phyloP scores from a whole-genome alignment of 2,888 invertebrate species.

The Cheilosia impressa region DNA sequence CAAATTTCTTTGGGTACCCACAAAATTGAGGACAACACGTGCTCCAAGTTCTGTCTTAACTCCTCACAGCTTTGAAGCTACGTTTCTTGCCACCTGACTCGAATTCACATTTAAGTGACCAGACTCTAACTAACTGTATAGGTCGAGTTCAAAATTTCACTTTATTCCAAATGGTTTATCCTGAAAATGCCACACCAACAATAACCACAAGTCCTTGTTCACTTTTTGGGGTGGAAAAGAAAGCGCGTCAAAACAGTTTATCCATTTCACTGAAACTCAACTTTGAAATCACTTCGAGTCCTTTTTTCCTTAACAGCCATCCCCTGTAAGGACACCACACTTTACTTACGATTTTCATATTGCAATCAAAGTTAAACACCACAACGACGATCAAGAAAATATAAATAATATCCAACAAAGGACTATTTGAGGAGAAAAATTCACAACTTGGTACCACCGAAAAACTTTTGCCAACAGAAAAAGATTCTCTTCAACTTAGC shows the following conservation, averaged over 20 bases:
- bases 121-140: too few relatives aligned
- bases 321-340: constrained; percentile 2
- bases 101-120: too few relatives aligned
- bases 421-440: constrained; percentile 28
- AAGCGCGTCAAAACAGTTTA: neutral
- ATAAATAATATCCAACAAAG: constrained; percentile 14
- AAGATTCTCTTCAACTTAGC: constrained; percentile 30
- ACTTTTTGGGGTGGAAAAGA: neutral
- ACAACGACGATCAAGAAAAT: neutral
- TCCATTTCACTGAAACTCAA: constrained; percentile 34
- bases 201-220: neutral
- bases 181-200: neutral
- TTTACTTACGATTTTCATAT: constrained; percentile 73
- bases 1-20: too few relatives aligned
- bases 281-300: constrained; percentile 51
- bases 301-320: constrained; percentile 17
- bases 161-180: neutral
- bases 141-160: neutral
- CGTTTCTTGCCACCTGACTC: too few relatives aligned
- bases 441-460: constrained; percentile 50
- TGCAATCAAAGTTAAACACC: constrained; percentile 25
- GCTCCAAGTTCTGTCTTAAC: too few relatives aligned
- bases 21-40: too few relatives aligned
- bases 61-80: too few relatives aligned
- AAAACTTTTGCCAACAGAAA: constrained; percentile 19